Evolutionary conservation across 2,113 vertebrate genomes (phyloP), one percentile per base, ranked within the genome.

Genomic region (Opisthocomus hoazin): DNA sequence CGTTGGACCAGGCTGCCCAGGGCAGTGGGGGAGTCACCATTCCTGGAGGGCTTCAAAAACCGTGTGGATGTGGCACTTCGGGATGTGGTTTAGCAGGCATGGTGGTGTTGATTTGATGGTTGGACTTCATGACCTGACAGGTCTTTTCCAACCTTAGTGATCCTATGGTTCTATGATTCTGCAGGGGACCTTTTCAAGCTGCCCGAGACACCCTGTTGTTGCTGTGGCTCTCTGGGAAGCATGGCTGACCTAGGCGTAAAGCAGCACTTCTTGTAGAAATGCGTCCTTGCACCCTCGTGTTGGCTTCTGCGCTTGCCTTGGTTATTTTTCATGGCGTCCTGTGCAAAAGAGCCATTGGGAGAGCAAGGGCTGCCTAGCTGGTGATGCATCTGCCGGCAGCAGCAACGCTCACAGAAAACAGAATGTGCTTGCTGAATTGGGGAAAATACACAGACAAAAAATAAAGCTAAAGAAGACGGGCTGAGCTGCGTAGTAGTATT

Each of bases 201-300:
- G 29, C 37, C 1, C 1, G 18, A 51, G n/a, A 24, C 1, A 0
- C 0, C 2, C 7, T 10, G 8, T 17, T 51, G 2, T 3, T 36
- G 51, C 74, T 34, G 8, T 2, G 5, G 41, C 36, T 41, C 12
- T 3, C 54, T 12, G 46, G n/a, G 41, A 48, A 26, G 13, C 18
- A 1, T 13, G 16, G 5, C 30, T 15, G 65, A 12, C 22, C 12
- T 29, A 13, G 0, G 26, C 39, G 14, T 17, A 18, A 36, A 53
- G 50, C 46, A 73, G 36, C 26, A 15, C 43, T 53, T 65, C n/a
- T 58, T 56, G 81, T 65, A 63, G 71, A 66, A 83, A 69, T 12
- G 13, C 6, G 0, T 66, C n/a, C 20, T 24, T n/a, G 21, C 26
- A 37, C 29, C 51, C 69, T 54, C 21, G 3, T 41, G 37, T 56